Conservation (phyloP, 2,113 vertebrate species). For the Ia io region DNA sequence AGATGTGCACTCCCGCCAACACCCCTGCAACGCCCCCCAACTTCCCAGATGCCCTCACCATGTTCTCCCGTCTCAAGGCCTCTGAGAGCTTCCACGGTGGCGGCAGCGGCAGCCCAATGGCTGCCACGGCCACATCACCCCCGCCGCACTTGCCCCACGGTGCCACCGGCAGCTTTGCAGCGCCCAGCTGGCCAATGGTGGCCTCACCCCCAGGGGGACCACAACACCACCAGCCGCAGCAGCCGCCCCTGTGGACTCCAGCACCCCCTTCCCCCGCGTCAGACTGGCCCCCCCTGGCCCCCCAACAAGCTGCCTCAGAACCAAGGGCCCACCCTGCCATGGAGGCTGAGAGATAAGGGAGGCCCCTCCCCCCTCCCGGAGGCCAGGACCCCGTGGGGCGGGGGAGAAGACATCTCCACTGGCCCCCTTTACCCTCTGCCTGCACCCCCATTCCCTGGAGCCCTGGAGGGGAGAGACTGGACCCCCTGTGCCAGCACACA, state of each 20-base stretch:
- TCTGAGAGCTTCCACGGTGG: slow-evolving; percentile 90
- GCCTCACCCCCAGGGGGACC: slow-evolving; percentile 85
- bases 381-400: slow-evolving; percentile 62
- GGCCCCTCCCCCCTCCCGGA: slow-evolving; percentile 76
- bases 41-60: slow-evolving; percentile 96
- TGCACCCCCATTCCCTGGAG: slow-evolving; percentile 59
- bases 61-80: slow-evolving; percentile 98
- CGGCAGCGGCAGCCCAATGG: slow-evolving; percentile 87
- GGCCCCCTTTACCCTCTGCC: slow-evolving; percentile 69
- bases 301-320: slow-evolving; percentile 87
- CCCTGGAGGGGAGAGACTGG: slow-evolving; percentile 60
- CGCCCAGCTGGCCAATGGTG: slow-evolving; percentile 86
- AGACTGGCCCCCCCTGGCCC: slow-evolving; percentile 89
- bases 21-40: slow-evolving; percentile 97
- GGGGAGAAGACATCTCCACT: slow-evolving; percentile 69
- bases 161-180: slow-evolving; percentile 80
- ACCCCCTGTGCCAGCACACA: slow-evolving; percentile 28
- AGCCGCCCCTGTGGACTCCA: slow-evolving; percentile 92
- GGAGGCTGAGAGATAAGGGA: slow-evolving; percentile 98
- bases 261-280: slow-evolving; percentile 85
- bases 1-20: slow-evolving; percentile 99
- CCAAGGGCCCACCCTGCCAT: slow-evolving; percentile 93
- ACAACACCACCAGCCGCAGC: slow-evolving; percentile 79
- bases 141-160: slow-evolving; percentile 84
- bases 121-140: slow-evolving; percentile 90